Evolutionary conservation across 1,140 invertebrate species (phyloP).

Genomic region (Zophobas atratus): DNA sequence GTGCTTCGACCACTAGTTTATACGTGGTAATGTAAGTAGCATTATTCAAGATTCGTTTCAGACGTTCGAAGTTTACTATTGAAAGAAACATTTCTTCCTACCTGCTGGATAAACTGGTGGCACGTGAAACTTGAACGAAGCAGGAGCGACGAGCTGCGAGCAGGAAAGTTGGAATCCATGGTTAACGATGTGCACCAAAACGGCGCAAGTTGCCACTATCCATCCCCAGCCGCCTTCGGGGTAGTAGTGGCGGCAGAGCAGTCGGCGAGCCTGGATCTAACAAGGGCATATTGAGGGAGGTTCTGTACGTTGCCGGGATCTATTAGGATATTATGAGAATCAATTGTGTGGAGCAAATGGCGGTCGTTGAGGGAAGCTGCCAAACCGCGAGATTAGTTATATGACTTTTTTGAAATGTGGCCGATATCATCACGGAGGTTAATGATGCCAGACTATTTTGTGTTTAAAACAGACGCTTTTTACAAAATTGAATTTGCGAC

Average conservation of each 20-base stretch:
- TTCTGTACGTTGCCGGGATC: slow-evolving; percentile 1
- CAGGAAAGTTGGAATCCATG: slow-evolving; percentile 77
- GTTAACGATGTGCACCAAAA: slow-evolving; percentile 76
- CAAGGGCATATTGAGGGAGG: slow-evolving; percentile 19
- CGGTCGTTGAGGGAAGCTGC: not conserved
- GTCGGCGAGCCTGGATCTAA: slow-evolving; percentile 63
- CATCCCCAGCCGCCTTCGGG: slow-evolving; percentile 89
- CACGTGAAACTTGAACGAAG: slow-evolving; percentile 69
- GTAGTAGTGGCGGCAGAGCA: slow-evolving; percentile 77
- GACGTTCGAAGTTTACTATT: too few relatives aligned
- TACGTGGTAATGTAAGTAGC: too few relatives aligned
- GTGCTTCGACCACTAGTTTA: too few relatives aligned
- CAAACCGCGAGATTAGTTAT: slow-evolving; percentile 5
- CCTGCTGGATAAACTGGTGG: slow-evolving; percentile 63
- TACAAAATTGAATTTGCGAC: too few relatives aligned
- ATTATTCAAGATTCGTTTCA: too few relatives aligned
- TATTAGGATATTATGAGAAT: slow-evolving; percentile 30
- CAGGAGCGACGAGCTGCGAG: slow-evolving; percentile 70
- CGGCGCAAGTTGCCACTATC: slow-evolving; percentile 78
- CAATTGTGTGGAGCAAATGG: slow-evolving; percentile 38
- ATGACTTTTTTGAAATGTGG: not conserved
- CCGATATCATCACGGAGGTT: not conserved
- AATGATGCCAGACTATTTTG: too few relatives aligned
- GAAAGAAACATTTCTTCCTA: slow-evolving; percentile 48
- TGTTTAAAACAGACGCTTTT: too few relatives aligned